Base-by-base conservation (phyloP, 2,113 vertebrate species). In the Spheniscus mendiculus region DNA sequence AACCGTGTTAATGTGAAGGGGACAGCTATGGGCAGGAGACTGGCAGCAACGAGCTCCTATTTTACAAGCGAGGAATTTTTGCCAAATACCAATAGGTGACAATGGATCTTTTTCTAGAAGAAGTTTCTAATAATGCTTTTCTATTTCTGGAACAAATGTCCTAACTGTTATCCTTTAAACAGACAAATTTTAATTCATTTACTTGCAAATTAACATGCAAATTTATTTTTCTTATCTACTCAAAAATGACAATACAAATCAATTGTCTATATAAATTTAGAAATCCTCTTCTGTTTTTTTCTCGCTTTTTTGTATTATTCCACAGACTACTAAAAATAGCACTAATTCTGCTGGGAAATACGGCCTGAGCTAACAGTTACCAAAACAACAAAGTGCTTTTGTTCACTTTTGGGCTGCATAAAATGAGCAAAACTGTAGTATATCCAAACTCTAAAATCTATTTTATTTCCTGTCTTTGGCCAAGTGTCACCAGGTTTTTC, bases 181-280 rank as follows among this genome's bases (percentile, higher is more conserved):
- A 74, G 85, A 62, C 58, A 62, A 21, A 61, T 73, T 92, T 94
- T 61, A 94, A 91, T 94, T 94, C 42, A 77, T 86, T 69, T 65
- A 83, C 72, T 79, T 70, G 84, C 36, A 90, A 93, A 96, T 94
- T 94, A 96, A 42, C 71, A 91, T 61, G 74, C 49, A 94, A 93
- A 97, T 94, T 70, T 80, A 79, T 91, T 96, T 97, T 97, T 77
- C 87, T 96, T 97, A 91, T 96, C 87, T 88, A 21, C 74, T 62
- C 9, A 49, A 77, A 96, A 96, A 77, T 14, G 78, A 47, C 0
- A 53, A 94, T 96, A 88, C 45, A 93, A 88, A 96, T 94, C 95
- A 77, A 94, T 77, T 88, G 81, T 42, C 78, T 66, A 82, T 65
- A 42, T 94, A 97, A 95, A 91, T 93, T 93, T 90, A 97, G 94